These are phyloP conservation scores for Orius insidiosus DNA, from an alignment of 1,140 invertebrate genomes.

Conservation along the genomic window DNA sequence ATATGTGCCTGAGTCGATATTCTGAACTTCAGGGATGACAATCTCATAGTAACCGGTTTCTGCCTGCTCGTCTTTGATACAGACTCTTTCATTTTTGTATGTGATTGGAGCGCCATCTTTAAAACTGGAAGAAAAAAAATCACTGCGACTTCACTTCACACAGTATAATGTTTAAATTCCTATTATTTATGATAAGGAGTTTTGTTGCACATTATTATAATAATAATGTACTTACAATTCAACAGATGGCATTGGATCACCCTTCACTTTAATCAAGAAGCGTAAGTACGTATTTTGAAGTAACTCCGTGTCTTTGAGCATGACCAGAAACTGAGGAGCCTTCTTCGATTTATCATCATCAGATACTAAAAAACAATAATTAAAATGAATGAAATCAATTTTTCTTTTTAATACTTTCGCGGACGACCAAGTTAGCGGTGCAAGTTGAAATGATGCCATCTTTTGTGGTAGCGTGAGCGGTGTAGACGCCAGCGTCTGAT, in stretches of 20 bases:
- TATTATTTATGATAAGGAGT: too few relatives aligned
- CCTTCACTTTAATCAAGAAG: slow-evolving; percentile 78
- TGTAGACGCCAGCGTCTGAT: slow-evolving; percentile 78
- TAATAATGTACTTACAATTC: slow-evolving; percentile 62
- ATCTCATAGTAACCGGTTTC: slow-evolving; percentile 74
- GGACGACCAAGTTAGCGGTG: slow-evolving; percentile 67
- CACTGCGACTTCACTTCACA: too few relatives aligned
- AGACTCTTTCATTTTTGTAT: slow-evolving; percentile 46
- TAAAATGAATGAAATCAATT: neutral
- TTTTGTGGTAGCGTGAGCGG: slow-evolving; percentile 71
- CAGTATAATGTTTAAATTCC: too few relatives aligned
- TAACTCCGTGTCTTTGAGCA: slow-evolving; percentile 70
- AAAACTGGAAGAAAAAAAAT: slow-evolving; percentile 43
- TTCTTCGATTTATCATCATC: slow-evolving; percentile 55
- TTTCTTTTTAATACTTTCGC: slow-evolving; percentile 40
- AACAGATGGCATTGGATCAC: slow-evolving; percentile 65
- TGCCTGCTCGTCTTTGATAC: slow-evolving; percentile 52
- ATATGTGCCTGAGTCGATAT: slow-evolving; percentile 72
- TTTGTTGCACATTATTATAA: too few relatives aligned
- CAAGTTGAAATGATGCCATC: slow-evolving; percentile 51
- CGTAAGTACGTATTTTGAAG: slow-evolving; percentile 70
- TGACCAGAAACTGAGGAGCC: slow-evolving; percentile 60
- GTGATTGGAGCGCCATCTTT: slow-evolving; percentile 63
- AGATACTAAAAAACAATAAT: slow-evolving; percentile 34
- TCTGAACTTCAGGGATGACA: slow-evolving; percentile 64